Base-by-base conservation (phyloP, 2,888 invertebrate genomes). In the Coleophora flavipennella region DNA sequence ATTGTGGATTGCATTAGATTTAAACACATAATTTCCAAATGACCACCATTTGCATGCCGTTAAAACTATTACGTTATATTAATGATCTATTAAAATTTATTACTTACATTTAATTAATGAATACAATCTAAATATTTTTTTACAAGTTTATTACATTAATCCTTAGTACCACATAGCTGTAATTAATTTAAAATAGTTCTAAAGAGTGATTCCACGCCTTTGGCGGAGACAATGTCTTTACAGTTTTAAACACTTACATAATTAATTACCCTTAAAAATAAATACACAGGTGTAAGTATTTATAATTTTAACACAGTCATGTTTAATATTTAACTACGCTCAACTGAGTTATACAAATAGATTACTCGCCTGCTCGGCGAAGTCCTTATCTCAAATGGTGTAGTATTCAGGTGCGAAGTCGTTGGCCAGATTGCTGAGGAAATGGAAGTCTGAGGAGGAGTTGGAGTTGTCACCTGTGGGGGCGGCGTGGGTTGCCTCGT, bases 331-430 rank as follows among this genome's bases (percentile, higher is more conserved):
- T 28, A 33, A 35, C 40, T 38, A 36, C 28, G 36, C n/a, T 49
- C 36, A 45, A 49, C 40, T 49, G 49, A 45, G 55, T 72, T 78
- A 85, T 58, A 80, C 84, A 72, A 85, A 85, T 62, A 85, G 71
- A 73, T 84, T 70, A 61, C 74, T 79, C 67, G 84, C 77, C 75
- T 81, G 80, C 58, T 85, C 84, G 77, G 74, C 78, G 68, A 81
- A 79, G 59, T 85, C 85, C 83, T 85, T 85, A 67, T 85, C 85
- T 85, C 85, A 86, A 77, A 86, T 86, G 68, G 85, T 85, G 73
- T 96, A 96, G 73, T 96, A 96, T 74, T 96, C 96, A 8, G 95
- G 95, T 13, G 93, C 94, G 71, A 95, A 96, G 71, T 96, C 96
- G 71, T 95, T 96, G 48, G 95, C 94, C 63, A 96, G 86, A 71